phyloP scores from a whole-genome alignment of 2,888 invertebrate genomes.

The Malachius bipustulatus region DNA sequence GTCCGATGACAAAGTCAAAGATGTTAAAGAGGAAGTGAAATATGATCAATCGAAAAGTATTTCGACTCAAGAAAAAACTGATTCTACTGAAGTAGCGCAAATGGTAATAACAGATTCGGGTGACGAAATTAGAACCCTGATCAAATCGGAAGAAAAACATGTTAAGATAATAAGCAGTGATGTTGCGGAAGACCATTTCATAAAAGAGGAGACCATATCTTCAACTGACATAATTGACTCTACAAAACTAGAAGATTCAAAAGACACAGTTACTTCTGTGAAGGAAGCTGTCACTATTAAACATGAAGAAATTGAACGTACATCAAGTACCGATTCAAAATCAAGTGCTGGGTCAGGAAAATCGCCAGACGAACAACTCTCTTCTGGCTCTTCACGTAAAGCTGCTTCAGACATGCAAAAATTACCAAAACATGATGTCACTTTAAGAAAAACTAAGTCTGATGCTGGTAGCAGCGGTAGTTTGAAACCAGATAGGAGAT shows the following conservation, averaged over 20 bases:
- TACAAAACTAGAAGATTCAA: slow-evolving; percentile 13
- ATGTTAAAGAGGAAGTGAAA: slow-evolving; percentile 21
- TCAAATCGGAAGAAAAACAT: slow-evolving; percentile 26
- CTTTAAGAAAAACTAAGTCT: slow-evolving; percentile 31
- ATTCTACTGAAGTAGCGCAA: slow-evolving; percentile 4
- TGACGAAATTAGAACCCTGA: slow-evolving; percentile 14
- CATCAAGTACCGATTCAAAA: slow-evolving; percentile 38
- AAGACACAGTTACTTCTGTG: slow-evolving; percentile 8
- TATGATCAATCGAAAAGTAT: not conserved
- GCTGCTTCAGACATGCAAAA: slow-evolving; percentile 29
- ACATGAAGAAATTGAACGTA: slow-evolving; percentile 31
- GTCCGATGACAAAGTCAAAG: slow-evolving; percentile 21
- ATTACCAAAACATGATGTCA: slow-evolving; percentile 28
- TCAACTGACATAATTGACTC: not conserved
- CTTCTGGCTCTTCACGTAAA: slow-evolving; percentile 32
- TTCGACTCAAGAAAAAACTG: slow-evolving; percentile 7
- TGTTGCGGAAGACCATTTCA: not conserved
- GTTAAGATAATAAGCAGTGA: slow-evolving; percentile 22
- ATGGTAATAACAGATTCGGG: not conserved
- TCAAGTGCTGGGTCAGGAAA: slow-evolving; percentile 36
- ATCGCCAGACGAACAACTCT: slow-evolving; percentile 45
- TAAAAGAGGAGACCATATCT: not conserved
- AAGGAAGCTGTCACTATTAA: slow-evolving; percentile 8
- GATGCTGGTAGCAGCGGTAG: slow-evolving; percentile 32
- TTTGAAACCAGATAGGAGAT: slow-evolving; percentile 50